These are phyloP conservation scores for Aphodius granarius DNA, from an alignment of 2,888 invertebrate genomes.

Conservation along the genomic window DNA sequence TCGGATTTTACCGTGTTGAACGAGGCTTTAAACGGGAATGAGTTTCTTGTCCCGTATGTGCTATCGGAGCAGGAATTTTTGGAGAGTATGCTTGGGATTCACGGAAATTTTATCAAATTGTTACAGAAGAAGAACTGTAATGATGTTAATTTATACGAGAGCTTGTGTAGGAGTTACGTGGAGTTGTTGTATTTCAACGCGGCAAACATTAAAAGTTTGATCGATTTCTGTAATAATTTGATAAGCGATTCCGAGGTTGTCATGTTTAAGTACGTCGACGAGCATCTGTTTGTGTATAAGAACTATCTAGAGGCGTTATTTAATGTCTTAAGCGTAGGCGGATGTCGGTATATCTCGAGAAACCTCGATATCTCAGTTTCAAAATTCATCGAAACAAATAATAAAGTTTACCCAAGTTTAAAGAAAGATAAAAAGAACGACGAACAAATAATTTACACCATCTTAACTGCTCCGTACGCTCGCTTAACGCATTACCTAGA, in stretches of 20 bases:
- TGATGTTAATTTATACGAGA: slow-evolving; percentile 66
- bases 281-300: slow-evolving; percentile 71
- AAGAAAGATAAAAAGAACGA: slow-evolving; percentile 54
- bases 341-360: slow-evolving; percentile 67
- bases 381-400: slow-evolving; percentile 38
- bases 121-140: slow-evolving; percentile 65
- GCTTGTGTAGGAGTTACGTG: slow-evolving; percentile 66
- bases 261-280: slow-evolving; percentile 70
- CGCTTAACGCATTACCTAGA: slow-evolving; percentile 66
- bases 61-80: slow-evolving; percentile 66
- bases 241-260: slow-evolving; percentile 68
- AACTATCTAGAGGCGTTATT: slow-evolving; percentile 72
- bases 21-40: slow-evolving; percentile 31
- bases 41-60: slow-evolving; percentile 47
- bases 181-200: slow-evolving; percentile 71
- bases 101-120: slow-evolving; percentile 65
- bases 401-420: slow-evolving; percentile 5
- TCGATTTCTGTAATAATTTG: slow-evolving; percentile 69
- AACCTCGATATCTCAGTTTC: slow-evolving; percentile 63
- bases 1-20: slow-evolving; percentile 42
- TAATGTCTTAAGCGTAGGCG: slow-evolving; percentile 72
- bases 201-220: slow-evolving; percentile 68
- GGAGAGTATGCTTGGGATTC: slow-evolving; percentile 67
- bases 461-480: slow-evolving; percentile 64
- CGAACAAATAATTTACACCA: slow-evolving; percentile 62